Evolutionary conservation across 2,888 invertebrate genomes (phyloP), one percentile per base, ranked within the genome.

Genomic region (Nephrotoma flavescens): DNA sequence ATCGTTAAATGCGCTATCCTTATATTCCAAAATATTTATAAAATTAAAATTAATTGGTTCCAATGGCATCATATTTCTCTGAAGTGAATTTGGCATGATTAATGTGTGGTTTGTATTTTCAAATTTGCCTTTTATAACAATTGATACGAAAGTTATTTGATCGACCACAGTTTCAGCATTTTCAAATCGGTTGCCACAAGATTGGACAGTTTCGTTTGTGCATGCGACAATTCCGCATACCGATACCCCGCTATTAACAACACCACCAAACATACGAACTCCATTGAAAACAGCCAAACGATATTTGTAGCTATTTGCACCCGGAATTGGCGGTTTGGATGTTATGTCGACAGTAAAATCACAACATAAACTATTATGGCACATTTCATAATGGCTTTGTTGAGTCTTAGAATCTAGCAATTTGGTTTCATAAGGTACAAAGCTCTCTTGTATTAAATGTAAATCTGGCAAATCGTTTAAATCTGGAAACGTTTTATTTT

Each of bases 171-270:
- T 15, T 4, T 87, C 45, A 1, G 2, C 12, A 0, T 86, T 87
- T 6, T 89, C 89, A 83, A 90, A 88, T 11, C 89, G 89, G 47
- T 88, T 88, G 0, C 90, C 90, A 88, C 92, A 92, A 7, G 89
- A 89, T 4, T 87, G 57, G n/a, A 90, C 12, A 2, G 89, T 89
- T 6, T 88, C 87, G 86, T 90, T 89, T 19, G 89, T 87, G 88
- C 92, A 92, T 44, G 91, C 90, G 6, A 92, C 88, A 12, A 92
- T 86, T 19, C 89, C 91, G 88, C 92, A 92, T 71, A 90, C 88
- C 88, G 92, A 91, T 1, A 91, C 88, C 15, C 91, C 91, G 5
- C 90, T 90, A 87, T 89, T 88, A 87, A 89, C 89, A 9, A 90
- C 88, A n/a, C 90, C 90, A 47, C 89, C 88, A 87, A 89, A 91